Percentiles rank a stretch among this genome's conserved stretches.
These are phyloP conservation scores for Oryzias melastigma DNA, from an alignment of 2,113 vertebrate species.

Conservation along the genomic window DNA sequence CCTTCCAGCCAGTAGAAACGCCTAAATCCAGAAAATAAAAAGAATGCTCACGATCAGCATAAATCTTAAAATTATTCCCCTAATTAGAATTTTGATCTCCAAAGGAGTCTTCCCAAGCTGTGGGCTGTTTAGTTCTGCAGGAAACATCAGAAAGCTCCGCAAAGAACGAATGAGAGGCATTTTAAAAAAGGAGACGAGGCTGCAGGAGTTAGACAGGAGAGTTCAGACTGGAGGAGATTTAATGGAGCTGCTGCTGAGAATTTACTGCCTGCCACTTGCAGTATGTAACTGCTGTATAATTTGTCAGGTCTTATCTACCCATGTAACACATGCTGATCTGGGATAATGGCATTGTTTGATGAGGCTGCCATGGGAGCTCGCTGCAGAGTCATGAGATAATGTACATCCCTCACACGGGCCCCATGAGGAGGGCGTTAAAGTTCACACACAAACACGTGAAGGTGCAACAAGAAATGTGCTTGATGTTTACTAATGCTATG, in stretches of 20 bases:
- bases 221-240: slow-evolving; percentile 57
- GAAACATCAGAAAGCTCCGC: slow-evolving; percentile 34
- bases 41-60: slow-evolving; percentile 57
- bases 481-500: too few relatives aligned
- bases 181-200: slow-evolving; percentile 65
- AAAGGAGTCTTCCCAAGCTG: slow-evolving; percentile 29
- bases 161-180: slow-evolving; percentile 46
- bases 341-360: slow-evolving; percentile 61
- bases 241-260: slow-evolving; percentile 46
- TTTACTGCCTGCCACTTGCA: slow-evolving; percentile 36
- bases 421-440: slow-evolving; percentile 7
- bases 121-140: slow-evolving; percentile 54
- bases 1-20: slow-evolving; percentile 54
- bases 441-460: too few relatives aligned
- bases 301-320: slow-evolving; percentile 52
- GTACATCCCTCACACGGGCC: slow-evolving; percentile 28
- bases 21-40: slow-evolving; percentile 33
- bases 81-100: slow-evolving; percentile 62
- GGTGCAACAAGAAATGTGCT: too few relatives aligned
- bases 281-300: slow-evolving; percentile 56
- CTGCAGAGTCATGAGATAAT: slow-evolving; percentile 39
- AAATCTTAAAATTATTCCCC: slow-evolving; percentile 66
- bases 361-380: slow-evolving; percentile 43
- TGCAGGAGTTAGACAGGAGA: slow-evolving; percentile 33
- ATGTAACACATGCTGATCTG: slow-evolving; percentile 47